These are phyloP conservation scores for Myrmecobius fasciatus DNA, from an alignment of 2,113 vertebrate species.

Conservation along the genomic window DNA sequence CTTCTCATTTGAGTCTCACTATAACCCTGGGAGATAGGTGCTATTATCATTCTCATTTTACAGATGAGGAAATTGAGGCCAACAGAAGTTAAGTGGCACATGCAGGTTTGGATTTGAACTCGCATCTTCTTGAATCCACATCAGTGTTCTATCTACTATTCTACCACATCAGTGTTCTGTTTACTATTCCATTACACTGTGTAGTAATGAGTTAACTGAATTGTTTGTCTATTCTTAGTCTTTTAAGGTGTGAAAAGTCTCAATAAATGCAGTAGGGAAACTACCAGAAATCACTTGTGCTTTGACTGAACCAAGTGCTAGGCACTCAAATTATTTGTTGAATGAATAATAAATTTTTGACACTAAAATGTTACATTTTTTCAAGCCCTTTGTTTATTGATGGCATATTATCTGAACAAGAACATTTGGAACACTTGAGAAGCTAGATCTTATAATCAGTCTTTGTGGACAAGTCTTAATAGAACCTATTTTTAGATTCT, in stretches of 20 bases:
- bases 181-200: neutral
- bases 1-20: neutral
- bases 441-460: accelerated
- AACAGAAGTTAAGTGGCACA: neutral
- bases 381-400: accelerated
- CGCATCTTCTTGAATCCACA: neutral
- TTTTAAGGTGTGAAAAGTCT: neutral
- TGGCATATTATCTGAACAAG: neutral
- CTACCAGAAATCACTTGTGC: neutral
- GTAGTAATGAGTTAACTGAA: no score
- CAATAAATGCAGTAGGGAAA: neutral
- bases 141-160: neutral
- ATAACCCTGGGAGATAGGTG: neutral
- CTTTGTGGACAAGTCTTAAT: no score
- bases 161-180: neutral
- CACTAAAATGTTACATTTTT: neutral
- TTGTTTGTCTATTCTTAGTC: neutral
- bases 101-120: neutral
- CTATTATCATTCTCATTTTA: neutral
- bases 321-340: neutral
- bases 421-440: accelerated
- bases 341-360: neutral
- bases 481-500: no score
- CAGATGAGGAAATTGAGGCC: neutral
- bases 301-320: neutral